A percentile compares a stretch with the other conserved stretches of the same genome.
Conservation (phyloP, 2,113 vertebrate genomes). For the Boleophthalmus pectinirostris region DNA sequence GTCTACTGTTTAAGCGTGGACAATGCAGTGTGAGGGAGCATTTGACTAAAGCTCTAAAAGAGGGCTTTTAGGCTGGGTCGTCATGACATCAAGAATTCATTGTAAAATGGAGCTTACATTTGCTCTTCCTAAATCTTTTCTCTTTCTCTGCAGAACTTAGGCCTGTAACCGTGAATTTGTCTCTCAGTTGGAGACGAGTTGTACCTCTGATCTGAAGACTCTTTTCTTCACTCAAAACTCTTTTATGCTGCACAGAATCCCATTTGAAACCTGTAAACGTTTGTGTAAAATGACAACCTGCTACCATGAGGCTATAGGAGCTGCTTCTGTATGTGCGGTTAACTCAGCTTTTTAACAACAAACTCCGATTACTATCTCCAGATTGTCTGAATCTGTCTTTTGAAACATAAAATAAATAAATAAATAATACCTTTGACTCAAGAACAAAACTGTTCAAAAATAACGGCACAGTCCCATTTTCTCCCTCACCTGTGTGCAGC, state of each 20-base stretch:
- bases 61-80: conserved; percentile 16
- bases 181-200: conserved; percentile 13
- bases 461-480: not conserved
- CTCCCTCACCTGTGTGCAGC: not conserved
- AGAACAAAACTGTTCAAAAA: not conserved
- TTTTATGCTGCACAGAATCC: conserved; percentile 26
- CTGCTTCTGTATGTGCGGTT: not conserved
- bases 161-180: conserved; percentile 21
- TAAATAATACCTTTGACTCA: not conserved
- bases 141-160: conserved; percentile 15
- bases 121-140: conserved; percentile 19
- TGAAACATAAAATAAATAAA: too few species aligned
- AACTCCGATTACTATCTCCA: not conserved
- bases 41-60: conserved; percentile 16
- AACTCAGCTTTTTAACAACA: not conserved
- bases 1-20: not conserved
- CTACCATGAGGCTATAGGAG: not conserved
- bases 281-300: conserved; percentile 2
- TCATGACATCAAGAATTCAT: conserved; percentile 22
- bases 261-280: conserved; percentile 9
- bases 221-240: conserved; percentile 1
- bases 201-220: conserved; percentile 27
- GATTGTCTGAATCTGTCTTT: too few species aligned
- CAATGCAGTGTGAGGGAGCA: conserved; percentile 21
- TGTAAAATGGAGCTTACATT: conserved; percentile 21